These are phyloP conservation scores for Spinibarbus caldwelli DNA, from an alignment of 2,797 vertebrate species.

Conservation along the genomic window DNA sequence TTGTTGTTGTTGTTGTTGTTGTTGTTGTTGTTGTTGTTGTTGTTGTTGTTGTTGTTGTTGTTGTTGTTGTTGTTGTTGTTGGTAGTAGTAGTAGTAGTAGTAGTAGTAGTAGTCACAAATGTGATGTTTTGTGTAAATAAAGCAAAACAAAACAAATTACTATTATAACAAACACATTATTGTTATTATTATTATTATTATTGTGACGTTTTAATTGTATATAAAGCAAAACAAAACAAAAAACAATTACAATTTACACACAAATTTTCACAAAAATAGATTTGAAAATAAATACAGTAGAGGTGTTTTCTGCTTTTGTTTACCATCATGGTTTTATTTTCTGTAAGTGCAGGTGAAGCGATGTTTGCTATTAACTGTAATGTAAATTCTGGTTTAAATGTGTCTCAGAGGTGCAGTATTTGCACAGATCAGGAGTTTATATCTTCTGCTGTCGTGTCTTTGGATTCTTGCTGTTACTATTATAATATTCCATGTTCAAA, in stretches of 20 bases:
- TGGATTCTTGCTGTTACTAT: neutral
- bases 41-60: too few species aligned
- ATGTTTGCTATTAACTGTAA: neutral
- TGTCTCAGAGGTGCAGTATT: slow-evolving; percentile 11
- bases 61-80: too few species aligned
- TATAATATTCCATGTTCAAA: slow-evolving; percentile 25
- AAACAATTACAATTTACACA: neutral
- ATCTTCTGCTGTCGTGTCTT: neutral
- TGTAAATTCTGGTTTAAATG: neutral
- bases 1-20: too few species aligned
- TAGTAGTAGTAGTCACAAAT: too few species aligned
- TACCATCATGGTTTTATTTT: neutral
- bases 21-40: too few species aligned
- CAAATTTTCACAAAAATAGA: too few species aligned
- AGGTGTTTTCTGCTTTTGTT: neutral
- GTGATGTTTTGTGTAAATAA: too few species aligned
- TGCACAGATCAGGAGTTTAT: slow-evolving; percentile 9
- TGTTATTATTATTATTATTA: neutral
- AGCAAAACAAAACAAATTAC: too few species aligned
- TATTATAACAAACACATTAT: neutral
- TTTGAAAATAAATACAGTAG: neutral
- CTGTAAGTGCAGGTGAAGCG: neutral
- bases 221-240: neutral
- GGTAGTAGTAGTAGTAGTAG: too few species aligned
- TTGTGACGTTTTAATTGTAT: neutral